A percentile compares a stretch with the other conserved stretches of the same genome.
Evolutionary conservation across 2,113 vertebrate genomes (phyloP).

Genomic region (Myotis yumanensis): DNA sequence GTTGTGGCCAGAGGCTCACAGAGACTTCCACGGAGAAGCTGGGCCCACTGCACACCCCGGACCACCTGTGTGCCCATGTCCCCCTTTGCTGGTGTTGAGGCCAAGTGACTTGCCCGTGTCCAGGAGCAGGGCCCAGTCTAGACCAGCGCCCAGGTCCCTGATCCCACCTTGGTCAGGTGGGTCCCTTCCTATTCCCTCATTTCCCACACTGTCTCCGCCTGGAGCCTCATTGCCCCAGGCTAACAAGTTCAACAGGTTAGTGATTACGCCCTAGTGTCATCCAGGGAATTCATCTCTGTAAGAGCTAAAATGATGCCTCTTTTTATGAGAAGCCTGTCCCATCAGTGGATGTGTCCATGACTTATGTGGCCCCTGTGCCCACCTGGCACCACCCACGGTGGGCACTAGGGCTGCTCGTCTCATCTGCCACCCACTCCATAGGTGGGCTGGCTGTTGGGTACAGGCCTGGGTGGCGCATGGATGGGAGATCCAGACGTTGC

Average conservation of each 20-base stretch:
- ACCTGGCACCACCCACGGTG: fast-evolving
- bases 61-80: fast-evolving
- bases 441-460: not conserved
- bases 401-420: fast-evolving
- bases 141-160: fast-evolving
- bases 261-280: not conserved
- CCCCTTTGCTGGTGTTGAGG: fast-evolving
- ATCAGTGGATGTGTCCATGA: fast-evolving
- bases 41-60: fast-evolving
- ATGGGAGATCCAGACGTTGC: fast-evolving
- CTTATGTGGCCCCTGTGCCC: fast-evolving
- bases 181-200: fast-evolving
- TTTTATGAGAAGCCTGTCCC: not conserved
- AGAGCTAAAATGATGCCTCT: not conserved
- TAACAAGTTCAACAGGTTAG: not conserved
- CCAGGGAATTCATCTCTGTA: not conserved
- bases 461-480: fast-evolving
- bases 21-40: not conserved
- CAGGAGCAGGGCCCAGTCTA: not conserved
- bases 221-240: not conserved
- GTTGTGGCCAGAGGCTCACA: not conserved
- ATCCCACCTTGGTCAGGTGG: fast-evolving
- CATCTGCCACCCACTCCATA: fast-evolving
- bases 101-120: fast-evolving
- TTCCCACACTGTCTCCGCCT: fast-evolving